These are phyloP conservation scores for Caenorhabditis angaria DNA, from an alignment of 2,888 invertebrate genomes.

Conservation along the genomic window DNA sequence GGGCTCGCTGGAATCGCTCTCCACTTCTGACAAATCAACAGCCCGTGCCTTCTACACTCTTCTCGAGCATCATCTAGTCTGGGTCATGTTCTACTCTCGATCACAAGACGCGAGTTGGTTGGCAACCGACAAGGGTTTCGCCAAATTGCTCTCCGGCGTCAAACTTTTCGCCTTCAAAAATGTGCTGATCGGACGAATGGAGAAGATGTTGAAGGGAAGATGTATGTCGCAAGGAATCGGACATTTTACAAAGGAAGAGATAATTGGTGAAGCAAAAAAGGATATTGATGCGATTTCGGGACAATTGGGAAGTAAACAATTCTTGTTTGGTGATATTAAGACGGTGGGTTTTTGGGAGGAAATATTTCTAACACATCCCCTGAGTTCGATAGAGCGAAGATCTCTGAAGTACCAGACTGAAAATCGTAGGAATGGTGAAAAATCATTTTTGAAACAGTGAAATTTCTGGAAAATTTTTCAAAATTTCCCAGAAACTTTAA, in stretches of 20 bases:
- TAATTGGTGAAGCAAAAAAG: slow-evolving; percentile 70
- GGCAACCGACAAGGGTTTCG: slow-evolving; percentile 55
- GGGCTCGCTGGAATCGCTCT: slow-evolving; percentile 39
- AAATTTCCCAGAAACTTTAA: no score
- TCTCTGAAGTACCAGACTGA: no score
- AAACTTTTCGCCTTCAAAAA: slow-evolving; percentile 58
- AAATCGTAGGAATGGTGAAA: no score
- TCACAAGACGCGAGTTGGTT: slow-evolving; percentile 50
- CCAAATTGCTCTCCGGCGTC: slow-evolving; percentile 48
- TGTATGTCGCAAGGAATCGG: slow-evolving; percentile 72
- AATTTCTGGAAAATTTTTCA: no score
- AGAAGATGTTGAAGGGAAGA: slow-evolving; percentile 19
- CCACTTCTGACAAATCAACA: slow-evolving; percentile 47
- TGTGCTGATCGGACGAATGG: slow-evolving; percentile 22
- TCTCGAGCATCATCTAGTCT: slow-evolving; percentile 59
- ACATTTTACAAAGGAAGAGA: slow-evolving; percentile 72
- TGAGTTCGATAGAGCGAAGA: no score
- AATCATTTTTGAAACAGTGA: no score
- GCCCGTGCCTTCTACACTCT: slow-evolving; percentile 56
- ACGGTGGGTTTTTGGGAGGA: slow-evolving; percentile 36
- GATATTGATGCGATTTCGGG: slow-evolving; percentile 73
- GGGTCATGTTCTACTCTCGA: slow-evolving; percentile 57
- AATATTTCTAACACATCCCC: no score
- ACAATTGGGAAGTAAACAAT: slow-evolving; percentile 70
- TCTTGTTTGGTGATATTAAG: slow-evolving; percentile 53